phyloP scores from a whole-genome alignment of 2,888 invertebrate genomes.

The Cheilosia scutellata region DNA sequence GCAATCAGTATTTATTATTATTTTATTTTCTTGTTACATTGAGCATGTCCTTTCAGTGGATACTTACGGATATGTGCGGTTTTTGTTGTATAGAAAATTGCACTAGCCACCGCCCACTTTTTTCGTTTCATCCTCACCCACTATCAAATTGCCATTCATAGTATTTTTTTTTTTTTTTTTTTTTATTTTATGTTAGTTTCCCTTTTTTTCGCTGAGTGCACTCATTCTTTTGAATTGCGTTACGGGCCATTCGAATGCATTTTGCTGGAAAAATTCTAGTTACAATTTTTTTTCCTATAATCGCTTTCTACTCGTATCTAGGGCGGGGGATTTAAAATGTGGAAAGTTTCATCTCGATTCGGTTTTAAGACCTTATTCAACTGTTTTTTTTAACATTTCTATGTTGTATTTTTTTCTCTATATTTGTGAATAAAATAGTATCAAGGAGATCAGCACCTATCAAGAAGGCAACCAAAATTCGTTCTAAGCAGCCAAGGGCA shows the following conservation, averaged over 20 bases:
- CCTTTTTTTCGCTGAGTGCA: constrained; percentile 6
- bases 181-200: no score
- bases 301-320: not conserved
- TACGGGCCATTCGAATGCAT: constrained; percentile 49
- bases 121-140: not conserved
- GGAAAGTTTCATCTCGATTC: constrained; percentile 51
- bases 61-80: no score
- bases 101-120: not conserved
- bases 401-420: constrained; percentile 21
- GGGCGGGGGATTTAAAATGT: constrained; percentile 1
- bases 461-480: constrained; percentile 92
- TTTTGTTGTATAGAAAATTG: no score
- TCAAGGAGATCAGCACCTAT: constrained; percentile 87
- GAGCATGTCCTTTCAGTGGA: no score
- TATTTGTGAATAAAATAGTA: constrained; percentile 77
- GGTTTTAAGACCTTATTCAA: constrained; percentile 7
- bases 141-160: constrained; percentile 22
- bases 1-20: not conserved
- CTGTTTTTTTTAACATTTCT: constrained; percentile 17
- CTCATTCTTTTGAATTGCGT: constrained; percentile 30
- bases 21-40: no score
- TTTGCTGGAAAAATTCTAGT: constrained; percentile 54
- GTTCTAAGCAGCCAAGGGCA: constrained; percentile 90
- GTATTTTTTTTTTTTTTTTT: constrained; percentile 1
- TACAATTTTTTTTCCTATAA: constrained; percentile 12